Conservation (phyloP, 2,888 invertebrate species). For the Synergus gifuensis region DNA sequence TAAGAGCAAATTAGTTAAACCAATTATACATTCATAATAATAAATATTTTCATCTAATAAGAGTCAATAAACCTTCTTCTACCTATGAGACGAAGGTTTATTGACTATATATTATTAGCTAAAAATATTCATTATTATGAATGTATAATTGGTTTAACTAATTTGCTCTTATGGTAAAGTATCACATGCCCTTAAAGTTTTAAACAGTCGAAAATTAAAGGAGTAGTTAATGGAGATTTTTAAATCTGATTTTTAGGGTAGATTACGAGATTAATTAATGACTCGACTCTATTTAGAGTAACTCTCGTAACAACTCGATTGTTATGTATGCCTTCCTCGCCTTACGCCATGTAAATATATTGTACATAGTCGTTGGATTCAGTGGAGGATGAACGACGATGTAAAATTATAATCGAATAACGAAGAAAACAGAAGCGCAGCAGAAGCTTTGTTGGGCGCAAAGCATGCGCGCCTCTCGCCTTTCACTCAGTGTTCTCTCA, state of each 20-base stretch:
- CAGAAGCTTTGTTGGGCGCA: slow-evolving; percentile 37
- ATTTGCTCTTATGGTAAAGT: too few relatives aligned
- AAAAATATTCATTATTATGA: too few relatives aligned
- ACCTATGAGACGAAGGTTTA: too few relatives aligned
- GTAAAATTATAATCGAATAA: slow-evolving; percentile 33
- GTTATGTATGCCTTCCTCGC: not conserved
- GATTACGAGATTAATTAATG: slow-evolving; percentile 1
- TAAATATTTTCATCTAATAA: too few relatives aligned
- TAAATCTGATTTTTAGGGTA: not conserved
- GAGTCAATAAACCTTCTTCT: too few relatives aligned
- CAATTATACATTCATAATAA: too few relatives aligned
- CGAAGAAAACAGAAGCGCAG: slow-evolving; percentile 21
- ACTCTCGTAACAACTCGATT: slow-evolving; percentile 8
- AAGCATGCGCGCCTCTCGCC: slow-evolving; percentile 55
- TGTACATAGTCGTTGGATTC: not conserved
- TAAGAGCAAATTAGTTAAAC: too few relatives aligned
- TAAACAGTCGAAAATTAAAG: not conserved
- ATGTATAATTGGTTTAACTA: too few relatives aligned
- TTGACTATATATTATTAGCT: too few relatives aligned
- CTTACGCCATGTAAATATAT: not conserved
- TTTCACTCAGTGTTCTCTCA: slow-evolving; percentile 67
- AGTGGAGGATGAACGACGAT: slow-evolving; percentile 22
- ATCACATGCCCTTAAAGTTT: not conserved
- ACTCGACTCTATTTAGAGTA: slow-evolving; percentile 1
- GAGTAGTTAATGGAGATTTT: not conserved